Percentiles rank a stretch among this genome's conserved stretches.
Evolutionary conservation across 2,113 vertebrate species (phyloP).

Genomic region (Pterophyllum scalare): DNA sequence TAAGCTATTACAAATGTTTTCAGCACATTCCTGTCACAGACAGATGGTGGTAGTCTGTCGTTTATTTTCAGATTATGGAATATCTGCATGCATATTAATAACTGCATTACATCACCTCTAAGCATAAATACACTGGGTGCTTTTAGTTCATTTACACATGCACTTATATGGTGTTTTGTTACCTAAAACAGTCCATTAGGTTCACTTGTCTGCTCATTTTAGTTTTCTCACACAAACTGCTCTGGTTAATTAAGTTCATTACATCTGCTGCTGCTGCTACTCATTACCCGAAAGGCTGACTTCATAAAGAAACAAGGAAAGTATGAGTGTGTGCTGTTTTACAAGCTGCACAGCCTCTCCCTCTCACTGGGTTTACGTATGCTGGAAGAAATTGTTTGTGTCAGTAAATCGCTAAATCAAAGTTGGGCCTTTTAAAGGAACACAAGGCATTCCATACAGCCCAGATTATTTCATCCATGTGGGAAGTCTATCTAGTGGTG

Average conservation of each 20-base stretch:
- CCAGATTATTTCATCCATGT: not conserved
- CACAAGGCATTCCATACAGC: not conserved
- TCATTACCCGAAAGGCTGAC: not conserved
- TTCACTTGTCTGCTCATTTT: not conserved
- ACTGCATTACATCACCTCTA: not conserved
- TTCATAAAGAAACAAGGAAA: not conserved
- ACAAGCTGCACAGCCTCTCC: not conserved
- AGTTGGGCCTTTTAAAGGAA: fast-evolving
- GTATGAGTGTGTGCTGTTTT: not conserved
- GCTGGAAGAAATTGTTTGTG: not conserved
- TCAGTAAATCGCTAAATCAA: not conserved
- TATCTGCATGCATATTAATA: not conserved
- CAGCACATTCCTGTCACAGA: too few species aligned
- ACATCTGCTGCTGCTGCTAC: not conserved
- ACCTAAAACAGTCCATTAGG: not conserved
- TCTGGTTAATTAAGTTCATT: not conserved
- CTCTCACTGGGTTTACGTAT: not conserved
- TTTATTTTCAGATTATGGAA: not conserved
- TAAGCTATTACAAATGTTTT: not conserved
- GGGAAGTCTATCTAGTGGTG: not conserved
- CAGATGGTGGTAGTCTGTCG: not conserved
- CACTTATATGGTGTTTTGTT: not conserved
- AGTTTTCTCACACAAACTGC: not conserved
- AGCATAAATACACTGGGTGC: not conserved
- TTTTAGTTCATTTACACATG: not conserved